Conservation (phyloP, 2,888 invertebrate species). For the Acronicta psi region DNA sequence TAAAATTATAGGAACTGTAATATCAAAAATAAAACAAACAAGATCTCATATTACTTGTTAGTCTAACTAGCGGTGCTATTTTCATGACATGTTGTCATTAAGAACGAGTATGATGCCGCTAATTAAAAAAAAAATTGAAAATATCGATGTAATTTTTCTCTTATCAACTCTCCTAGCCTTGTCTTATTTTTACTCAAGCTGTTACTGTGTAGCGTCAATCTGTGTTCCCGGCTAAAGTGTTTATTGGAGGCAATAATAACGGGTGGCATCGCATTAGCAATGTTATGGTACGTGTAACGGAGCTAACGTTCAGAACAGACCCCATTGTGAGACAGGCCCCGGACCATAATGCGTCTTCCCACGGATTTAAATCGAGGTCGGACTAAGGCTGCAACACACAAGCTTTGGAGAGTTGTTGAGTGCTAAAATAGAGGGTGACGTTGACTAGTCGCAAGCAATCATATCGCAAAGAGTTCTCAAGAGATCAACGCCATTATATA, state of each 20-base stretch:
- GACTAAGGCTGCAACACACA: conserved; percentile 55
- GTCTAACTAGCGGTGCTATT: no score
- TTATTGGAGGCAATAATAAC: conserved; percentile 55
- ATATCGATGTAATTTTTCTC: no score
- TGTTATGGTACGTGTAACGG: conserved; percentile 56
- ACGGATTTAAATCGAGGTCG: conserved; percentile 77
- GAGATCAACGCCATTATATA: conserved; percentile 17
- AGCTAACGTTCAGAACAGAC: conserved; percentile 49
- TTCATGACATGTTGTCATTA: no score
- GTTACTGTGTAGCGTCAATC: conserved; percentile 27
- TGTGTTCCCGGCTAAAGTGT: conserved; percentile 39
- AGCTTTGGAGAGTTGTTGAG: conserved; percentile 38
- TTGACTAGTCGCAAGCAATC: conserved; percentile 19
- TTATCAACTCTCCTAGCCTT: not conserved
- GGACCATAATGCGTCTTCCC: conserved; percentile 71
- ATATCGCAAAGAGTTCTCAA: conserved; percentile 19
- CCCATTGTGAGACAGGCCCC: conserved; percentile 59
- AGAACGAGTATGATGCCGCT: no score
- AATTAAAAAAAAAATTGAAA: no score
- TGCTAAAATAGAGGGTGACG: conserved; percentile 6
- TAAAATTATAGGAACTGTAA: no score
- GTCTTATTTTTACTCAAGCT: conserved; percentile 4
- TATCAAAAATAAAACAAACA: no score
- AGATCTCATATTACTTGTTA: no score
- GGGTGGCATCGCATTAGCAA: conserved; percentile 56